Conservation (phyloP, 64 coral and sea anemone species). For the Montipora cactus region DNA sequence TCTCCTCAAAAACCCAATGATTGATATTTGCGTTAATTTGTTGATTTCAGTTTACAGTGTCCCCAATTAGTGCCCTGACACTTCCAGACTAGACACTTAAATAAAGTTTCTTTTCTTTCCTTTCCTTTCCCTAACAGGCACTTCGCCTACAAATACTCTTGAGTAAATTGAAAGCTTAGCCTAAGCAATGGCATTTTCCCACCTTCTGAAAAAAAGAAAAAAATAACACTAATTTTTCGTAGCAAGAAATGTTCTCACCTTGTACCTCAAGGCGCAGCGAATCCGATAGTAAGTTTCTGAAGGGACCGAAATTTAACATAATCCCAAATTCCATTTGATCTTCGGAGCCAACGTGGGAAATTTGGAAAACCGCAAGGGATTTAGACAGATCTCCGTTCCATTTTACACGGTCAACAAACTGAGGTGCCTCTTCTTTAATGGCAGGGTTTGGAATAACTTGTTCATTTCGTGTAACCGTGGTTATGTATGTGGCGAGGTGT, state of each 20-base stretch:
- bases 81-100: too few relatives aligned
- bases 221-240: background rate
- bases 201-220: too few relatives aligned
- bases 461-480: background rate
- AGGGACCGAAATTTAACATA: background rate
- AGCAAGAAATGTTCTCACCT: background rate
- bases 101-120: too few relatives aligned
- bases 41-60: too few relatives aligned
- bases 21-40: too few relatives aligned
- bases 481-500: background rate
- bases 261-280: background rate
- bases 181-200: too few relatives aligned
- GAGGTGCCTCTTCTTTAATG: background rate
- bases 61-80: too few relatives aligned
- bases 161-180: too few relatives aligned
- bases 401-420: background rate
- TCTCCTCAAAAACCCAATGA: too few relatives aligned
- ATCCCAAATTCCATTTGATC: constrained; percentile 12
- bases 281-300: background rate
- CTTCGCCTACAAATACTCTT: too few relatives aligned
- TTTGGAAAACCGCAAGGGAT: constrained; percentile 4
- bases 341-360: background rate
- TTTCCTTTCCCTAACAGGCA: too few relatives aligned
- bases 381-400: constrained; percentile 20
- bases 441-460: background rate